phyloP scores from a whole-genome alignment of 2,113 vertebrate species.

The Myrmecophaga tridactyla region DNA sequence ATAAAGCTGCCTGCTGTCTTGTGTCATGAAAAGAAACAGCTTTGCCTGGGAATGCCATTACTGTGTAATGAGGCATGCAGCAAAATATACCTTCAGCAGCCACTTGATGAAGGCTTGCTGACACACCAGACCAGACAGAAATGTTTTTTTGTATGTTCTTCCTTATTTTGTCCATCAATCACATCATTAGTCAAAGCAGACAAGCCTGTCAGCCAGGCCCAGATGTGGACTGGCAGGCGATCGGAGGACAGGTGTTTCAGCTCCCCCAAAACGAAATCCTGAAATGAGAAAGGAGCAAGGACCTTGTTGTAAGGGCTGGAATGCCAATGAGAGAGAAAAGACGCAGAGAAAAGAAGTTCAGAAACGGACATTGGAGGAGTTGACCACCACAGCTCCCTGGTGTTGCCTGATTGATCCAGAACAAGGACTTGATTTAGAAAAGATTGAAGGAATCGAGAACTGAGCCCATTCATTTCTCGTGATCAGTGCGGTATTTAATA shows the following conservation, averaged over 20 bases:
- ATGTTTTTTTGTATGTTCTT: slow-evolving; percentile 91
- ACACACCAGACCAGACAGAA: slow-evolving; percentile 92
- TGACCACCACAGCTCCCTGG: background rate
- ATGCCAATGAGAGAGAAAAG: slow-evolving; percentile 76
- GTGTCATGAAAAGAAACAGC: slow-evolving; percentile 93
- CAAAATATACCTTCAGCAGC: slow-evolving; percentile 93
- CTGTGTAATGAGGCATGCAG: slow-evolving; percentile 95
- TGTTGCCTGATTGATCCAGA: background rate
- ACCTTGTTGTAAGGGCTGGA: slow-evolving; percentile 84
- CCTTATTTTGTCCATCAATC: slow-evolving; percentile 96
- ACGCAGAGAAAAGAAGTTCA: slow-evolving; percentile 5
- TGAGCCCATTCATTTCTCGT: background rate
- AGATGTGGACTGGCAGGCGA: slow-evolving; percentile 89
- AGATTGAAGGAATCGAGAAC: background rate
- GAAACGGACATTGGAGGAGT: background rate
- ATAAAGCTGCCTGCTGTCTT: slow-evolving; percentile 92
- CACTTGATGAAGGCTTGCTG: slow-evolving; percentile 93
- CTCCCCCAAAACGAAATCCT: slow-evolving; percentile 85
- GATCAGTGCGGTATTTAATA: background rate
- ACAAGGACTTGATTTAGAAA: background rate
- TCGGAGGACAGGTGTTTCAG: slow-evolving; percentile 90
- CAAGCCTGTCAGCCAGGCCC: slow-evolving; percentile 88
- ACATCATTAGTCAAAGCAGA: slow-evolving; percentile 96
- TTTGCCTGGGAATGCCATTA: slow-evolving; percentile 93
- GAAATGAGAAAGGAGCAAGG: slow-evolving; percentile 85